A percentile compares a stretch with the other conserved stretches of the same genome.
Evolutionary conservation across 2,797 vertebrate species (phyloP).

Genomic region (Sebastes baramenuke): DNA sequence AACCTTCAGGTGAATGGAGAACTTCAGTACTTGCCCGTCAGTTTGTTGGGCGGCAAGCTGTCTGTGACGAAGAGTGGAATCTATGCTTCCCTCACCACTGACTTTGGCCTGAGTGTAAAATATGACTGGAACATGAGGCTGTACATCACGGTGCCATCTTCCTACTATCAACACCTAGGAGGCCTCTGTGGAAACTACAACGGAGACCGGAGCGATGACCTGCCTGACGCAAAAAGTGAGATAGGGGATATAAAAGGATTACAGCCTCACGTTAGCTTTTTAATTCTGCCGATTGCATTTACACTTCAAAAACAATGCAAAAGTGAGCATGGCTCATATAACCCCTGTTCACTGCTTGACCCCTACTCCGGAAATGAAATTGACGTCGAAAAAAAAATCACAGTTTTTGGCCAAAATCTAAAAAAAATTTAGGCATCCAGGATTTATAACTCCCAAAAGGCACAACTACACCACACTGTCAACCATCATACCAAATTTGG

Average conservation of each 20-base stretch:
- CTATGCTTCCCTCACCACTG: constrained; percentile 23
- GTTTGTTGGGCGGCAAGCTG: background rate
- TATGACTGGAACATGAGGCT: constrained; percentile 84
- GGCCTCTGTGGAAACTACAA: constrained; percentile 88
- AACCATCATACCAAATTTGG: no score
- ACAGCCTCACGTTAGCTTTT: background rate
- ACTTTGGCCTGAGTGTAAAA: constrained; percentile 77
- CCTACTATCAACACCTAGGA: constrained; percentile 69
- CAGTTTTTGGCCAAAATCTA: no score
- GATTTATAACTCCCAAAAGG: no score
- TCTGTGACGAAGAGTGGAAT: background rate
- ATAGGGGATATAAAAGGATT: background rate
- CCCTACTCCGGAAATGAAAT: no score
- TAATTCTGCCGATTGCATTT: no score
- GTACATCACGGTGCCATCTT: constrained; percentile 68
- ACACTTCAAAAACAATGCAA: no score
- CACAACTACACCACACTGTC: no score
- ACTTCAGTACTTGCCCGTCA: constrained; percentile 25
- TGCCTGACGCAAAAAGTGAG: constrained; percentile 19
- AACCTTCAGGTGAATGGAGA: constrained; percentile 38
- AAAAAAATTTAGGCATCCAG: no score
- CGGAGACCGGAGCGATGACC: constrained; percentile 51
- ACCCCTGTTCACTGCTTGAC: no score
- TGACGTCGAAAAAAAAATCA: no score
- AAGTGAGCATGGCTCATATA: no score